phyloP scores from a whole-genome alignment of 2,797 vertebrate species.

The Netta rufina region DNA sequence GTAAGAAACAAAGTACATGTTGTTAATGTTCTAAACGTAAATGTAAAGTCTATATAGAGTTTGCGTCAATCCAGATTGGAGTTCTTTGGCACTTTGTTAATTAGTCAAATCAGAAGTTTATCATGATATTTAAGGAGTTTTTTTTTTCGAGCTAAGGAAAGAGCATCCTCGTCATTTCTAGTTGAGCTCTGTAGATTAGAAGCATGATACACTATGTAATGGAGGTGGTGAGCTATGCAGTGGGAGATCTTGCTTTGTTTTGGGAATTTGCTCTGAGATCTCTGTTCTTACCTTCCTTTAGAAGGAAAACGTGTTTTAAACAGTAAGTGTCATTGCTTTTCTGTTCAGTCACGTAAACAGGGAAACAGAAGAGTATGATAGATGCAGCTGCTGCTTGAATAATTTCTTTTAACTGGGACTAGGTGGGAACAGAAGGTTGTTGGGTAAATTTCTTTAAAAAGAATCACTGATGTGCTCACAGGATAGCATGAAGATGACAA shows the following conservation, averaged over 20 bases:
- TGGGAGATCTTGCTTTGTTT: not conserved
- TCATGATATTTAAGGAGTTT: not conserved
- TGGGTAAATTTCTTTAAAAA: not conserved
- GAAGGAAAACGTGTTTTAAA: not conserved
- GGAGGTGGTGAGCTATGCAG: not conserved
- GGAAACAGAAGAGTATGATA: not conserved
- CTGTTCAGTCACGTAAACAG: not conserved
- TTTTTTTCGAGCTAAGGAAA: not conserved
- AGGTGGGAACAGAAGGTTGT: not conserved
- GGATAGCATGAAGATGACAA: not conserved
- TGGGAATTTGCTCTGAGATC: not conserved
- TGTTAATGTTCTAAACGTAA: not conserved
- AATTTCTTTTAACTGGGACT: not conserved
- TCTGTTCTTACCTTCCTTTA: not conserved
- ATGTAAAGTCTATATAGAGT: not conserved
- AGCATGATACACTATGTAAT: not conserved
- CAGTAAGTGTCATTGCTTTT: not conserved
- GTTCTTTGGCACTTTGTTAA: not conserved
- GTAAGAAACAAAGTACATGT: slow-evolving; percentile 22
- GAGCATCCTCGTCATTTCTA: not conserved
- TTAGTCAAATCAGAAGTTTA: not conserved
- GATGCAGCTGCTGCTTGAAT: not conserved
- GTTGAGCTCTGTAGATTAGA: not conserved
- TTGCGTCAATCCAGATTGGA: not conserved
- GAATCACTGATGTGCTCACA: not conserved